Percentiles rank a stretch among this genome's conserved stretches.
phyloP scores from a whole-genome alignment of 2,888 invertebrate genomes.

The Drosophila hamatofila region DNA sequence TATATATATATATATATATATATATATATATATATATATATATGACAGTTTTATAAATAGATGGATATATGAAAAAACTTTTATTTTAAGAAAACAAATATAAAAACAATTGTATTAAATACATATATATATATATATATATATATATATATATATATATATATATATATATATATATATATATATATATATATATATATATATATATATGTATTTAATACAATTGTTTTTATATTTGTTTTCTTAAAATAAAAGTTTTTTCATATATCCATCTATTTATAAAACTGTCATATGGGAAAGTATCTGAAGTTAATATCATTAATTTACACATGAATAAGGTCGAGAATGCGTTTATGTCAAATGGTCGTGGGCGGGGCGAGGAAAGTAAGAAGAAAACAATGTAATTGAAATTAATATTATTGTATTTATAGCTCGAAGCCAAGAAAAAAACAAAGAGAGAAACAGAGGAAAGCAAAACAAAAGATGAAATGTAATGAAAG shows the following conservation, averaged over 20 bases:
- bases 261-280: background rate
- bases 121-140: too few species aligned
- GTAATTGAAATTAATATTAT: constrained; percentile 43
- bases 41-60: background rate
- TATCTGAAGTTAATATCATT: background rate
- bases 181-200: too few species aligned
- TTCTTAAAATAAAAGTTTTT: too few species aligned
- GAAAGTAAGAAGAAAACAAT: background rate
- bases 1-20: too few species aligned
- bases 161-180: too few species aligned
- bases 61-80: background rate
- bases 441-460: background rate
- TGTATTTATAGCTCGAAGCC: constrained; percentile 43
- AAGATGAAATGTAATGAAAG: constrained; percentile 1
- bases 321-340: background rate
- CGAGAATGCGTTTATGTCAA: background rate
- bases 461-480: background rate
- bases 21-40: too few species aligned
- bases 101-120: too few species aligned
- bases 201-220: too few species aligned
- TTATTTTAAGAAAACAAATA: too few species aligned
- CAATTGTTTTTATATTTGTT: too few species aligned
- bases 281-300: background rate
- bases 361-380: background rate
- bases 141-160: too few species aligned